Evolutionary conservation across 2,797 vertebrate species (phyloP).

Genomic region (Manis pentadactyla): DNA sequence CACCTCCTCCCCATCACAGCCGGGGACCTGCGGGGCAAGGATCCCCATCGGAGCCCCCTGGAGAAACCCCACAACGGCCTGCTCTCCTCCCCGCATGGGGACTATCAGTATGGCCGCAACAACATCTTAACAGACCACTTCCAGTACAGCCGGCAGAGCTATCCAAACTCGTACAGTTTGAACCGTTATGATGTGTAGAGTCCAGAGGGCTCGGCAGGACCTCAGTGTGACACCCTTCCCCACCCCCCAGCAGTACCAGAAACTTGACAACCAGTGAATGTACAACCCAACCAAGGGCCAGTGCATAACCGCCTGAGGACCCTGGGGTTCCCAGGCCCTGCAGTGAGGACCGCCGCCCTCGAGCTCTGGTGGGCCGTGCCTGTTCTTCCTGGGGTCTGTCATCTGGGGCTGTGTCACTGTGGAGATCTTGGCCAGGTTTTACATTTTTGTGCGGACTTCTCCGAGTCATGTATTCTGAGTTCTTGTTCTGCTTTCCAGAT

Average conservation of each 20-base stretch:
- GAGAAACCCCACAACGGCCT: conserved; percentile 93
- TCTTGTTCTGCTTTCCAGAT: neutral
- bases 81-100: conserved; percentile 88
- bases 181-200: conserved; percentile 95
- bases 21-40: conserved; percentile 90
- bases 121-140: conserved; percentile 93
- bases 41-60: conserved; percentile 80
- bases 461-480: neutral
- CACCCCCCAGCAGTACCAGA: conserved; percentile 74
- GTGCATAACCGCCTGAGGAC: neutral
- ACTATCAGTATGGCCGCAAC: conserved; percentile 91
- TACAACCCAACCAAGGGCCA: conserved; percentile 54
- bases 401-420: conserved; percentile 9
- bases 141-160: conserved; percentile 93
- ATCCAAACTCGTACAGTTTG: conserved; percentile 88
- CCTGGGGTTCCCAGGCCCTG: neutral
- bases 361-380: neutral
- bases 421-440: conserved; percentile 75
- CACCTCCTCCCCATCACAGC: conserved; percentile 92
- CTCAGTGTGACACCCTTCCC: neutral
- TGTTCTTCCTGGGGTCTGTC: conserved; percentile 32
- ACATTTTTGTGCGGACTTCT: conserved; percentile 47
- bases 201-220: conserved; percentile 16
- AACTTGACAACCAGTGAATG: conserved; percentile 79
- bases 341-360: neutral